Conservation (phyloP, 2,113 vertebrate species). For the Ailurus styani region DNA sequence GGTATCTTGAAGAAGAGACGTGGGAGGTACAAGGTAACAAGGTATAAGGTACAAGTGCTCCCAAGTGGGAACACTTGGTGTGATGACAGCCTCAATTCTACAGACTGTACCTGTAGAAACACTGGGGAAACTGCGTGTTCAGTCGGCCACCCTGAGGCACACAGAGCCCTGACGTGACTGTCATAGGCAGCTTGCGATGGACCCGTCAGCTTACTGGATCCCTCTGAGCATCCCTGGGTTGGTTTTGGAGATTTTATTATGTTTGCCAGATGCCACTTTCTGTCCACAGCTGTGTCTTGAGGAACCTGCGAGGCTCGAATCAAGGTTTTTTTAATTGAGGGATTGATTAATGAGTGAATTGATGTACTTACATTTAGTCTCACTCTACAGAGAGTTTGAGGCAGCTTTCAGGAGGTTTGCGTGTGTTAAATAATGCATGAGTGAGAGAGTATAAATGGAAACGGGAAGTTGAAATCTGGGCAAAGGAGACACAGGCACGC, state of each 20-base stretch:
- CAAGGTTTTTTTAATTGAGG: not conserved
- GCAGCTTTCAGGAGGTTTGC: not conserved
- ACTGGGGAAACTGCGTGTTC: accelerated
- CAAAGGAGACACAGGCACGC: not conserved
- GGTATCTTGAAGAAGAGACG: not conserved
- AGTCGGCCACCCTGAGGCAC: not conserved
- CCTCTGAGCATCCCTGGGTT: not conserved
- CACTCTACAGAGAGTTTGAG: not conserved
- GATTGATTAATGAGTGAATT: not conserved
- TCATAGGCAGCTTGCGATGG: accelerated
- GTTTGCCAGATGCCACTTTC: not conserved
- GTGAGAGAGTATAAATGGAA: not conserved
- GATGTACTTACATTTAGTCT: not conserved
- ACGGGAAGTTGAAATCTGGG: not conserved
- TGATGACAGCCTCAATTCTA: not conserved
- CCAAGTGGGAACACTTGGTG: too few relatives aligned
- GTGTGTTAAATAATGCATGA: not conserved
- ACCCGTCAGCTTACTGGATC: not conserved
- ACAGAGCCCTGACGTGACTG: not conserved
- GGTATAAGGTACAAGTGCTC: too few relatives aligned
- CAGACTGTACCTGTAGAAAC: not conserved
- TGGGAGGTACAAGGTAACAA: accelerated
- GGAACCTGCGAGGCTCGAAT: not conserved
- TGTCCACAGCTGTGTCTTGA: not conserved
- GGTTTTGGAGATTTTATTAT: not conserved